Evolutionary conservation across 2,113 vertebrate species (phyloP).

Genomic region (Psammodynastes pulverulentus): DNA sequence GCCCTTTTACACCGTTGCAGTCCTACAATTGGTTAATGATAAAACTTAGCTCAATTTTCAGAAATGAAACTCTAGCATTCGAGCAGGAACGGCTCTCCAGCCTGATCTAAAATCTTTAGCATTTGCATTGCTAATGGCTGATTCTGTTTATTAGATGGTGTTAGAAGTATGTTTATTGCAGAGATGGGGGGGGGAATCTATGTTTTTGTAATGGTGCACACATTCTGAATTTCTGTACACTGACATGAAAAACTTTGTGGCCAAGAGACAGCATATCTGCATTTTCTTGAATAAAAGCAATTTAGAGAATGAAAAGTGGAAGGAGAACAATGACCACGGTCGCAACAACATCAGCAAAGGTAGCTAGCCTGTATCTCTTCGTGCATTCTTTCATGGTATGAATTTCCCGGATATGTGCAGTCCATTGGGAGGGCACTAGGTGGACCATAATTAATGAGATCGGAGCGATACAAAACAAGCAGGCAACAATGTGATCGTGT

Average conservation of each 20-base stretch:
- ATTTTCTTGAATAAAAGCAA: not conserved
- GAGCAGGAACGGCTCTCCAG: not conserved
- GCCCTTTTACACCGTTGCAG: too few species aligned
- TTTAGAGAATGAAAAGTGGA: not conserved
- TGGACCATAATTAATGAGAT: not conserved
- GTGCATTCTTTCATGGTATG: not conserved
- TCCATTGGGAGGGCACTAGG: not conserved
- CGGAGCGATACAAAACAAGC: not conserved
- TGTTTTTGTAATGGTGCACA: not conserved
- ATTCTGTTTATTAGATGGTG: not conserved
- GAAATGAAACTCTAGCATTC: not conserved
- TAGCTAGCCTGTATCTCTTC: not conserved
- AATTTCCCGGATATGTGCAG: not conserved
- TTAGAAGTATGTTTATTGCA: not conserved
- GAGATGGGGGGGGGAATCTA: not conserved
- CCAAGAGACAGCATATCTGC: not conserved
- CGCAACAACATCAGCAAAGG: not conserved
- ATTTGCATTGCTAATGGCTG: not conserved
- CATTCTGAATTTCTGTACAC: not conserved
- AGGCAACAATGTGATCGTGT: not conserved
- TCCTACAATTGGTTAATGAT: not conserved
- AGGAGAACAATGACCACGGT: not conserved
- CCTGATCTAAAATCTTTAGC: not conserved
- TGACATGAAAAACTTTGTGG: not conserved
- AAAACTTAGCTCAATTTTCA: not conserved